Conservation (phyloP, 2,797 vertebrate genomes). For the Lophius americanus region DNA sequence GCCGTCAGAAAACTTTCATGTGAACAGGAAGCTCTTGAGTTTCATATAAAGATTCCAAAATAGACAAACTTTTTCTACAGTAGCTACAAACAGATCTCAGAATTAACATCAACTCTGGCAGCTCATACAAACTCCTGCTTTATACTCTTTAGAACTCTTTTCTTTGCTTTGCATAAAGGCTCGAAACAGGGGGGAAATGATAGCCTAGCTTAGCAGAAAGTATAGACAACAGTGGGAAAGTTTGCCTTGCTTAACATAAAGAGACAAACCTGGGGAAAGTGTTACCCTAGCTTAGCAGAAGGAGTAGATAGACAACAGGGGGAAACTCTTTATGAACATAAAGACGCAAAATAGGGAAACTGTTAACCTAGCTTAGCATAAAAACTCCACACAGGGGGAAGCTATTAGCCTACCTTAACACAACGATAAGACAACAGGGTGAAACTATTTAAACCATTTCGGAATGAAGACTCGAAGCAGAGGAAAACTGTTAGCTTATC, state of each 20-base stretch:
- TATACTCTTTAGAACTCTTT: slow-evolving; percentile 81
- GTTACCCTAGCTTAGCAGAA: no score
- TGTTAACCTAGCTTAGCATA: not conserved
- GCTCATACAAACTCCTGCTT: slow-evolving; percentile 96
- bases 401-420: not conserved
- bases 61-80: slow-evolving; percentile 76
- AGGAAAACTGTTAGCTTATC: no score
- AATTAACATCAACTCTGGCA: slow-evolving; percentile 79
- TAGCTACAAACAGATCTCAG: not conserved
- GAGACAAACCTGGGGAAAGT: no score
- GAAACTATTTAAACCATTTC: no score
- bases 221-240: no score
- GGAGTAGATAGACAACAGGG: no score
- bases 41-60: slow-evolving; percentile 95
- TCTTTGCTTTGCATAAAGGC: not conserved
- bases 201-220: not conserved
- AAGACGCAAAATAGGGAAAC: no score
- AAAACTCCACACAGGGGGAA: not conserved
- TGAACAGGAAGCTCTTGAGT: slow-evolving; percentile 93
- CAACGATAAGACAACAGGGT: no score
- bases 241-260: no score
- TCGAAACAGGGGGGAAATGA: not conserved
- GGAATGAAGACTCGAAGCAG: no score
- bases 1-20: slow-evolving; percentile 90
- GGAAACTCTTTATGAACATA: no score